Evolutionary conservation across 2,888 invertebrate species (phyloP), one percentile per base, ranked within the genome.

Genomic region (Dynastes grantii): DNA sequence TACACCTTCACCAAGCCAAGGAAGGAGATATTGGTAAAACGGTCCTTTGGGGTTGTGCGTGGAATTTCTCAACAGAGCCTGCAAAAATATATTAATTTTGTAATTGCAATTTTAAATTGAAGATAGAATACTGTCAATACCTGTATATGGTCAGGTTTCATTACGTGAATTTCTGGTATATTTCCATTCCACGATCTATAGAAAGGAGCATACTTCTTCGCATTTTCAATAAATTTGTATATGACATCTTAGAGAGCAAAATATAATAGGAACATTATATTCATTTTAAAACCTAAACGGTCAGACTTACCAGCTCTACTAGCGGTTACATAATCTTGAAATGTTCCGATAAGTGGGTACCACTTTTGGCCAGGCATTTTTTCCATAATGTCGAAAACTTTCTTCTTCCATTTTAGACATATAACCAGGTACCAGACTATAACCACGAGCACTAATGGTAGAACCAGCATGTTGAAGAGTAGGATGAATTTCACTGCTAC

Each of bases 61-160:
- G 11, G 78, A 76, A 67, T 68, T 78, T 37, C 63, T 67, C 32
- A 78, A 22, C 2, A 67, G 8, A 67, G 49, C 22, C 67, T 67
- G 13, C 8, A 68, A 6, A 53, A 53, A n/a, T 58, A 13, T 2
- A 16, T 16, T 8, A 2, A 2, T 58, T 58, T 37, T 51, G 29
- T 53, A 49, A 11, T 45, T 76, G 73, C 78, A 85, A 84, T 84
- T 77, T 80, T 3, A 53, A 1, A 32, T 13, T 13, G 11, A n/a
- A 53, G 6, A 71, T 11, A 63, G 37, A 4, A 5, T 75, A 80
- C 78, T 84, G 83, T n/a, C 1, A 16, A 58, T 65, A 78, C 78
- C 81, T 85, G 85, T 13, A 83, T 68, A 79, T 85, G 82, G 68
- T 84, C 81, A 0, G 85, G 79, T 78, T 83, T 85, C 81, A 82